Evolutionary conservation across 2,113 vertebrate genomes (phyloP), one percentile per base, ranked within the genome.

Genomic region (Pavo muticus): DNA sequence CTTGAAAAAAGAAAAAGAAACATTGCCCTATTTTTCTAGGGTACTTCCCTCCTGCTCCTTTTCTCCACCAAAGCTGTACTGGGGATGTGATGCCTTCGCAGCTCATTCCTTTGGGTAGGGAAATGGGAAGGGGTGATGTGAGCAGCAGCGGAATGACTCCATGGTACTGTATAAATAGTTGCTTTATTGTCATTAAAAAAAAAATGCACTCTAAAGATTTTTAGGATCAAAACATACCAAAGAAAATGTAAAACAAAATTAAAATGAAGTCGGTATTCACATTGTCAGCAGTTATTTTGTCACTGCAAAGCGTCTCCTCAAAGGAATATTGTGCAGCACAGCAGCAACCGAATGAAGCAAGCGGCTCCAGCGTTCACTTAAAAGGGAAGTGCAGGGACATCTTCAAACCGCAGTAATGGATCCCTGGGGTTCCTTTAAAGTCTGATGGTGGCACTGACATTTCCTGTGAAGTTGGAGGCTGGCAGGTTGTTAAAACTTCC

Each of bases 281-380:
- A 54, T 91, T 97, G 96, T 97, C 96, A 97, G 96, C 96, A 97
- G 96, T 96, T 97, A 97, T 95, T 97, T 96, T 97, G 96, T 96
- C 97, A 94, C 75, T 93, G 95, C 95, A 97, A 96, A 97, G 93
- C 93, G 89, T 81, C 93, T 94, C 92, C 95, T 97, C 96, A 96
- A 96, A 97, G 95, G 96, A 95, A 95, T 95, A 97, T 92, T 94
- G 94, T 94, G 95, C 85, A 71, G 93, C 96, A 54, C 94, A 96
- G 96, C 90, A 85, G 95, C 96, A 80, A 61, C 64, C 12, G 75
- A 94, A 65, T 35, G 94, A 90, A 96, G 95, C 95, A 95, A 94
- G 93, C 61, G 5, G 93, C 95, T 95, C 92, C 44, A 0, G 94
- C 90, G 57, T 87, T 80, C 11, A 84, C 93, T 96, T 96, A 56